Evolutionary conservation across 2,113 vertebrate genomes (phyloP).

Genomic region (Lathamus discolor): DNA sequence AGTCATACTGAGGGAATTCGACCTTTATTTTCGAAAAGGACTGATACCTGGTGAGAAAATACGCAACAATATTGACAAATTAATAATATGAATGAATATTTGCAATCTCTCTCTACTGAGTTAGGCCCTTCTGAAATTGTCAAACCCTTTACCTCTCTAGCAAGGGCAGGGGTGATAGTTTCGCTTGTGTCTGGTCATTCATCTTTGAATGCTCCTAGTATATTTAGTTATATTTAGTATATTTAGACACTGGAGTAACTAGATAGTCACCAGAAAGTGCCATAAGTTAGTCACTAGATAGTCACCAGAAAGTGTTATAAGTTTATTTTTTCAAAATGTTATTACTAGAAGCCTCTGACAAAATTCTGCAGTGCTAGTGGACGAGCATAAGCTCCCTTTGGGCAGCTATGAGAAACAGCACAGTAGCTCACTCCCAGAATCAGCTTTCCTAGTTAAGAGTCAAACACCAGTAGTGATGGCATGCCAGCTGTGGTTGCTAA

Average conservation of each 20-base stretch:
- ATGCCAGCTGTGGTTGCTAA: neutral
- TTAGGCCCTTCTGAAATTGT: neutral
- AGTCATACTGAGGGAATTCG: neutral
- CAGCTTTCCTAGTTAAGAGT: neutral
- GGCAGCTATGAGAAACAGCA: neutral
- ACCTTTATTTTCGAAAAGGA: neutral
- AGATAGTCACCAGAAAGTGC: neutral
- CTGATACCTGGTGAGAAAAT: neutral
- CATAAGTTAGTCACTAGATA: too few species aligned
- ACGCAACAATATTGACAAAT: neutral
- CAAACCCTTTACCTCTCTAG: neutral
- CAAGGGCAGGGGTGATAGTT: accelerated
- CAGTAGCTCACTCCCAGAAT: neutral
- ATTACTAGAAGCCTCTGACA: neutral
- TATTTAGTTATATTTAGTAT: neutral
- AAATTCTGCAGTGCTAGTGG: neutral
- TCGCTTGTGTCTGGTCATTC: neutral
- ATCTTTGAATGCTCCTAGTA: neutral
- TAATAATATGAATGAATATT: neutral
- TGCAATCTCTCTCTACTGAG: neutral
- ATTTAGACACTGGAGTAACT: neutral
- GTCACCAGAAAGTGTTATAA: neutral
- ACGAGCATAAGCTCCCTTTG: neutral
- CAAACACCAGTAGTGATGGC: neutral
- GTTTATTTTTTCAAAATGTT: neutral